Base-by-base conservation (phyloP, 2,888 invertebrate genomes). In the Spicauda simplicius region DNA sequence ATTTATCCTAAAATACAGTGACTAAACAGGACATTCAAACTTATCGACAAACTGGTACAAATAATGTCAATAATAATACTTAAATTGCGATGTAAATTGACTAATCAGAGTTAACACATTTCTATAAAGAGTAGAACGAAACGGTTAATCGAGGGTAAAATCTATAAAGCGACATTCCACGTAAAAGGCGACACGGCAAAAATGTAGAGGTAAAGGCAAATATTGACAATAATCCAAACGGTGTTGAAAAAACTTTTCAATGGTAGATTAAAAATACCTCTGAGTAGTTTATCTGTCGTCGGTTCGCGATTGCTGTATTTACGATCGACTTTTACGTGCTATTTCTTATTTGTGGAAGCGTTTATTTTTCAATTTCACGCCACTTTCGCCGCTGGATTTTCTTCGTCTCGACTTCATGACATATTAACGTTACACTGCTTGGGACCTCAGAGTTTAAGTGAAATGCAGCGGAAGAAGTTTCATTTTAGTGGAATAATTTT, bases 331-430 rank as follows among this genome's bases (percentile, higher is more conserved):
- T 65, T 65, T 59, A 59, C 54, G 66, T 66, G 55, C 60, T 50
- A 60, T 66, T 66, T 60, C 65, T 66, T 66, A 66, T 60, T 66
- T 66, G 55, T 60, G 55, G 60, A 66, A 55, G 59, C 66, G 66
- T 60, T 66, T 66, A 66, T 66, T 66, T 66, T 66, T 54, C 66
- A 66, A 66, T 66, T 66, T 66, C 48, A 60, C 55, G 60, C 66
- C 66, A 60, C 66, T 66, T 66, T 66, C 55, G 18, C 55, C 12
- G 54, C 30, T 48, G 60, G 66, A 66, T 66, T 66, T 65, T 60
- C 66, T 48, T 60, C 30, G 54, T 48, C 18, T 54, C 16, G 30
- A 53, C 33, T 60, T 60, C 54, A 52, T 18, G 65, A 66, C 58
- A 55, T 63, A 62, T 25, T 45, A 58, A 14, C 30, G 19, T 66